Percentiles rank a stretch among this genome's conserved stretches.
Conservation (phyloP, 2,113 vertebrate genomes). For the Burhinus oedicnemus region DNA sequence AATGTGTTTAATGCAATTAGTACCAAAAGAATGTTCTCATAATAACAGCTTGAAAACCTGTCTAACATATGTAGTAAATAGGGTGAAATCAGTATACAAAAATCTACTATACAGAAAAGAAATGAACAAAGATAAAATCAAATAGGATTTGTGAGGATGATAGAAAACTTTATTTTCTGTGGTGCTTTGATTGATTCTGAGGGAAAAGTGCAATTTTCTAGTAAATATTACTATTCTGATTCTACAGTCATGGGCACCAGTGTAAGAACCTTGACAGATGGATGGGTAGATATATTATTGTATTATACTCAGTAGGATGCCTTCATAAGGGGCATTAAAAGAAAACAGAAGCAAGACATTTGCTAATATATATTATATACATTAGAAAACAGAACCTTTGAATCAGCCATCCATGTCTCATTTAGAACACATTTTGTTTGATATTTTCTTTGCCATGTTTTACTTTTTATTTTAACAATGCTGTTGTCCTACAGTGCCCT, state of each 20-base stretch:
- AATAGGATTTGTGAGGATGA: not conserved
- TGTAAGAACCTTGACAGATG: slow-evolving; percentile 26
- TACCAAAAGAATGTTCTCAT: not conserved
- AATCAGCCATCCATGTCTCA: not conserved
- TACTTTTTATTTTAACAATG: not conserved
- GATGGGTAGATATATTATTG: not conserved
- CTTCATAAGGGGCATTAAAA: not conserved
- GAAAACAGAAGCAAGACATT: not conserved
- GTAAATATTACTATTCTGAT: not conserved
- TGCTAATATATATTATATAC: not conserved
- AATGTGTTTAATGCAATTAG: not conserved
- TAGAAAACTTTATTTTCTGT: not conserved
- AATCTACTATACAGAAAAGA: not conserved
- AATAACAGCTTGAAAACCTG: not conserved
- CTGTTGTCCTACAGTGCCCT: not conserved
- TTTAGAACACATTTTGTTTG: not conserved
- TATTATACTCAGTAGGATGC: slow-evolving; percentile 5
- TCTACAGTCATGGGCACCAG: not conserved
- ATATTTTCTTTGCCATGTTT: not conserved
- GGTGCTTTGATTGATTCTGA: not conserved
- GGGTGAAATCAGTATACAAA: not conserved
- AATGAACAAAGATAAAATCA: not conserved
- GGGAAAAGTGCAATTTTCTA: not conserved
- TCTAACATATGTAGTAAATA: not conserved
- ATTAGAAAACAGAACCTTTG: not conserved